Evolutionary conservation across 2,888 invertebrate genomes (phyloP).

Genomic region (Villa cingulata): DNA sequence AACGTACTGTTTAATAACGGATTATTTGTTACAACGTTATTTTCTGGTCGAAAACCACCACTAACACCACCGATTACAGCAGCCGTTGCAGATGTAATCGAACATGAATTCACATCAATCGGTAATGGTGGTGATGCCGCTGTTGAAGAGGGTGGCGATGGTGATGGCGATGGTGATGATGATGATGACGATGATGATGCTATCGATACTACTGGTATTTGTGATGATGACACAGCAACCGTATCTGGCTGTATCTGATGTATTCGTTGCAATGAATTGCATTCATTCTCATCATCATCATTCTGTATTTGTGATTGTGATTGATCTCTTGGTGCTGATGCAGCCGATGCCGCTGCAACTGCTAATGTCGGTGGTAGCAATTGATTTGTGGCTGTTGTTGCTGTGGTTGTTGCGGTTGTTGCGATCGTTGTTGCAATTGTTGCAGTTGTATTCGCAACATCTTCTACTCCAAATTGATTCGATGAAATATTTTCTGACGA

Average conservation of each 20-base stretch:
- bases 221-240: constrained; percentile 4
- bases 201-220: not conserved
- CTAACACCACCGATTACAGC: not conserved
- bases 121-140: not conserved
- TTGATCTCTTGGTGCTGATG: constrained; percentile 3
- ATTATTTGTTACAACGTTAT: not conserved
- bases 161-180: constrained; percentile 9
- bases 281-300: too few species aligned
- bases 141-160: constrained; percentile 9
- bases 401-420: not conserved
- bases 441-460: not conserved
- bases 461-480: not conserved
- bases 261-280: too few species aligned
- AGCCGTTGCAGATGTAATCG: too few species aligned
- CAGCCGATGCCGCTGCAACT: constrained; percentile 3
- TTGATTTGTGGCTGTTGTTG: too few species aligned
- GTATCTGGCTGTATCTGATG: too few species aligned
- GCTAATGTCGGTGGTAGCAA: not conserved
- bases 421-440: not conserved
- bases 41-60: not conserved
- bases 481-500: constrained; percentile 4
- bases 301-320: constrained; percentile 1
- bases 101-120: too few species aligned
- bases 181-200: constrained; percentile 5
- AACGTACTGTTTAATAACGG: not conserved